Percentiles rank a stretch among this genome's conserved stretches.
Conservation (phyloP, 2,797 vertebrate species). For the Anniella stebbinsi region DNA sequence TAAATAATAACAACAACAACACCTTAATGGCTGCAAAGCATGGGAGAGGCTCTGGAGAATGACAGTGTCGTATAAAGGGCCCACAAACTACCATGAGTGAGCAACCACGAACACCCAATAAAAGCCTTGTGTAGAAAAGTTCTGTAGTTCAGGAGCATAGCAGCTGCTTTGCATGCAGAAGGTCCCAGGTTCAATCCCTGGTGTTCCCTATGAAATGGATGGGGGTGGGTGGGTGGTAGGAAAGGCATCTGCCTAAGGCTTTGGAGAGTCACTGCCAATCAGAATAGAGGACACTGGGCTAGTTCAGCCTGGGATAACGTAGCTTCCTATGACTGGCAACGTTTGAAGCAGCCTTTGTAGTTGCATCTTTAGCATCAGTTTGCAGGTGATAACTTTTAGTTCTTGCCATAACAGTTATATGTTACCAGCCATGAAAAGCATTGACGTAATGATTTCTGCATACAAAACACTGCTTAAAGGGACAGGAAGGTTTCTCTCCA, state of each 20-base stretch:
- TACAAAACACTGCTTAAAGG: slow-evolving; percentile 23
- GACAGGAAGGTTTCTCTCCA: background rate
- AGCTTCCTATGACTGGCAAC: background rate
- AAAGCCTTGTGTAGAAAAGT: too few species aligned
- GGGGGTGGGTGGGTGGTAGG: background rate
- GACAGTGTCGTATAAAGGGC: too few species aligned
- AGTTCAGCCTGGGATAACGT: too few species aligned
- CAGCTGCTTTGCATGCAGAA: background rate
- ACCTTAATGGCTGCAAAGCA: too few species aligned
- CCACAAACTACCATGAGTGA: too few species aligned
- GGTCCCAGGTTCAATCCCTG: background rate
- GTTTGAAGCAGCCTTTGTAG: background rate
- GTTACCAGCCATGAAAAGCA: background rate
- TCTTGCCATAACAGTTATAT: background rate
- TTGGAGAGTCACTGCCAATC: background rate
- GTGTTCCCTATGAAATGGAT: background rate
- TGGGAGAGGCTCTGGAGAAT: too few species aligned
- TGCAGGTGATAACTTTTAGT: background rate
- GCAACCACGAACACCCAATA: too few species aligned
- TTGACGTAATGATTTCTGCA: background rate
- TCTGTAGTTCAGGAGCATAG: background rate
- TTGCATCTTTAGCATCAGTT: background rate
- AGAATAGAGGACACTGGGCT: background rate
- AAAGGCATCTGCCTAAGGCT: background rate
- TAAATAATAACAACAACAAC: too few species aligned